Conservation (phyloP, 2,113 vertebrate species). For the Datnioides undecimradiatus region DNA sequence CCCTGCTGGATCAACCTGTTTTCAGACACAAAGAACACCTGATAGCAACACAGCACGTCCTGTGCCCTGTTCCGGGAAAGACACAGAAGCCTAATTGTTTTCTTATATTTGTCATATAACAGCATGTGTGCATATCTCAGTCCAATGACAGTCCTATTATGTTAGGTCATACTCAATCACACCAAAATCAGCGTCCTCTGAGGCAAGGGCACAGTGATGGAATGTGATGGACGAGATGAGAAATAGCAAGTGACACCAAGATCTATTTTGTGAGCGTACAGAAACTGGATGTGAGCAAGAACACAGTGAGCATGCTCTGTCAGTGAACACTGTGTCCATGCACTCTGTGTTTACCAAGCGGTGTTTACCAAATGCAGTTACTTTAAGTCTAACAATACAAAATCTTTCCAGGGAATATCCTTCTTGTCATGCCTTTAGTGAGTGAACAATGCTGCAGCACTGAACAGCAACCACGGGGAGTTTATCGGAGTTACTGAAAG, state of each 20-base stretch:
- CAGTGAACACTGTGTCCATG: background rate
- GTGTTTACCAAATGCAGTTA: slow-evolving; percentile 27
- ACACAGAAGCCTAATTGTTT: slow-evolving; percentile 1
- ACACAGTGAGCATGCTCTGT: background rate
- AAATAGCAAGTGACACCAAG: slow-evolving; percentile 63
- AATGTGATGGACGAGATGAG: slow-evolving; percentile 63
- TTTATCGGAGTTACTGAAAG: slow-evolving; percentile 55
- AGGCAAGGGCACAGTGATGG: slow-evolving; percentile 52
- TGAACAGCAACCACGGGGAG: slow-evolving; percentile 28
- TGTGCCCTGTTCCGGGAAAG: background rate
- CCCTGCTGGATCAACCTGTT: background rate
- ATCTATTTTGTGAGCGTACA: slow-evolving; percentile 52
- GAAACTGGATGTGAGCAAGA: slow-evolving; percentile 40
- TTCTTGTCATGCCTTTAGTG: slow-evolving; percentile 34
- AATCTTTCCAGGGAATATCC: slow-evolving; percentile 29
- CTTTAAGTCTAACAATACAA: slow-evolving; percentile 27
- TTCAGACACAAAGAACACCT: background rate
- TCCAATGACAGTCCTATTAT: slow-evolving; percentile 47
- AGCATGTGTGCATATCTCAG: slow-evolving; percentile 25
- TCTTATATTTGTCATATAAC: slow-evolving; percentile 4
- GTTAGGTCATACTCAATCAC: slow-evolving; percentile 57
- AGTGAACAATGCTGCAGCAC: slow-evolving; percentile 22
- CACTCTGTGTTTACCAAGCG: slow-evolving; percentile 3
- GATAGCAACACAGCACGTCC: background rate
- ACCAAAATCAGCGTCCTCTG: slow-evolving; percentile 60